phyloP scores from a whole-genome alignment of 2,797 vertebrate species.

The Thamnophis elegans region DNA sequence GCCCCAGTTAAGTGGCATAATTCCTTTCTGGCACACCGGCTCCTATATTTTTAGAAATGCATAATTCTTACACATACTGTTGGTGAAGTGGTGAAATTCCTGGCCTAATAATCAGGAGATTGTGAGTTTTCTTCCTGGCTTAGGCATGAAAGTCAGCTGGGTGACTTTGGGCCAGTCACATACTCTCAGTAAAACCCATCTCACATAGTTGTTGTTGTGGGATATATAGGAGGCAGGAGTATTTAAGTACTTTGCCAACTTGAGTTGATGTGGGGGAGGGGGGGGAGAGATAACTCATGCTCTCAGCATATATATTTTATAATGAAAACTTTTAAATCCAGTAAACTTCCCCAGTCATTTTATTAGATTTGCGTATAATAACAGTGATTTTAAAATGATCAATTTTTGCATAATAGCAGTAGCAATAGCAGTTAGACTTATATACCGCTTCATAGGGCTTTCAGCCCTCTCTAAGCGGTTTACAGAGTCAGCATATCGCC shows the following conservation, averaged over 20 bases:
- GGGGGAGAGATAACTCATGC: background rate
- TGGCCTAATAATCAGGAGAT: background rate
- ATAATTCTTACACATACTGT: background rate
- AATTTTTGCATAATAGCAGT: too few species aligned
- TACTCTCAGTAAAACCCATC: background rate
- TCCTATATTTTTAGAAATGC: background rate
- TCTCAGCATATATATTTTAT: background rate
- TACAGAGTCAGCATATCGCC: too few species aligned
- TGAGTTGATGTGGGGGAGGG: too few species aligned
- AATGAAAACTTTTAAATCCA: background rate
- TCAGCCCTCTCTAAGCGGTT: too few species aligned
- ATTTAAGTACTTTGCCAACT: too few species aligned
- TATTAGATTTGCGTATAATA: background rate
- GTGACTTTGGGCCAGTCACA: background rate
- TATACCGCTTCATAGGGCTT: too few species aligned
- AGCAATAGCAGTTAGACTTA: too few species aligned
- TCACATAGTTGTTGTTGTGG: background rate
- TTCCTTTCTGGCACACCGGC: background rate
- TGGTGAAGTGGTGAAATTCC: background rate
- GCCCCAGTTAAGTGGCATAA: background rate
- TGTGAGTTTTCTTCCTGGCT: background rate
- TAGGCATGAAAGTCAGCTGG: background rate
- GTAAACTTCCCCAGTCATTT: background rate
- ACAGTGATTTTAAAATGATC: background rate
- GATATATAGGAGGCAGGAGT: background rate